These are phyloP conservation scores for Xenentodon cancila DNA, from an alignment of 2,797 vertebrate genomes.

Conservation along the genomic window DNA sequence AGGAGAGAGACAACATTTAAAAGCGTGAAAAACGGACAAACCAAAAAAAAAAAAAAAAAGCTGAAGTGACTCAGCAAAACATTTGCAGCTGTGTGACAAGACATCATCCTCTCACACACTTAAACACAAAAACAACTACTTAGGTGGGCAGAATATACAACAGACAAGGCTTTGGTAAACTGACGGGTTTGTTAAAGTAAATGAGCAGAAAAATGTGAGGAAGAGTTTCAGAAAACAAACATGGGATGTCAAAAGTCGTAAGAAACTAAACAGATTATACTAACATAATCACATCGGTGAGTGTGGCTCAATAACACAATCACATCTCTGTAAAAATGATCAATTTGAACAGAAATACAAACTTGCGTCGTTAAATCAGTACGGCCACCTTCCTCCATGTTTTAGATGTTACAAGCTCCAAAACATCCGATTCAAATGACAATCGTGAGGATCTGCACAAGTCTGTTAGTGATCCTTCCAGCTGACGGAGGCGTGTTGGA, in stretches of 20 bases:
- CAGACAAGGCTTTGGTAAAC: conserved; percentile 1
- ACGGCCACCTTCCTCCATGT: too few species aligned
- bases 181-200: conserved; percentile 23
- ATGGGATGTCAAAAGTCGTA: background rate
- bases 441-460: too few species aligned
- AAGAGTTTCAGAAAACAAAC: conserved; percentile 8
- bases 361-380: too few species aligned
- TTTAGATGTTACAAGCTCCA: too few species aligned
- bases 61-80: conserved; percentile 16
- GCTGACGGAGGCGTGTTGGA: too few species aligned
- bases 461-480: too few species aligned
- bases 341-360: too few species aligned
- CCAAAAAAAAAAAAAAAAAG: conserved; percentile 30
- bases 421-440: too few species aligned
- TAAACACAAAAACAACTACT: conserved; percentile 11
- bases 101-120: background rate
- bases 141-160: conserved; percentile 3
- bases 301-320: too few species aligned
- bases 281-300: too few species aligned
- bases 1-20: conserved; percentile 76
- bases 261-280: background rate
- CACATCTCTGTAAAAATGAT: too few species aligned
- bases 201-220: conserved; percentile 23
- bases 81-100: conserved; percentile 20
- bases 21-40: conserved; percentile 47